Evolutionary conservation across 2,113 vertebrate species (phyloP).

Genomic region (Dipodomys ordii): DNA sequence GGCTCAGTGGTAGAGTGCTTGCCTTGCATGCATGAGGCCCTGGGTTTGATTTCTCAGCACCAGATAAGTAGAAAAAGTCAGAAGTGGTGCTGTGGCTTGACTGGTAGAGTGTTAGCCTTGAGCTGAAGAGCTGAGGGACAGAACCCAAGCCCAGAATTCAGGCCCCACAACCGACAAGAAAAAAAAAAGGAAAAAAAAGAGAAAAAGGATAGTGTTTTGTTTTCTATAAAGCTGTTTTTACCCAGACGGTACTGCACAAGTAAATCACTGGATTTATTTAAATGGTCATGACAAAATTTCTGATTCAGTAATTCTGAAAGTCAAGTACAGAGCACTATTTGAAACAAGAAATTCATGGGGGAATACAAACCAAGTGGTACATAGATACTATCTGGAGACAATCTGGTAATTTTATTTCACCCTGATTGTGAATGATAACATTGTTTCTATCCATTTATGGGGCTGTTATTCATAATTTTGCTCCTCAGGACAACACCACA

Average conservation of each 20-base stretch:
- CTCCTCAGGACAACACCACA: background rate
- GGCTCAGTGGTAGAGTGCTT: too few relatives aligned
- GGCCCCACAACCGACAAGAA: too few relatives aligned
- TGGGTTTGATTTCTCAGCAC: too few relatives aligned
- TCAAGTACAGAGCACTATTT: background rate
- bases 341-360: background rate
- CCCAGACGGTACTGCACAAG: background rate
- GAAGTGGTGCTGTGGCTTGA: too few relatives aligned
- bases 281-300: background rate
- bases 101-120: too few relatives aligned
- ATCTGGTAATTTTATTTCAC: background rate
- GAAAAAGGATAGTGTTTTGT: background rate
- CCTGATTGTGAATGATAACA: slow-evolving; percentile 4
- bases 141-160: too few relatives aligned
- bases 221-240: background rate
- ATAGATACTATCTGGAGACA: slow-evolving; percentile 4
- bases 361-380: background rate
- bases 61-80: too few relatives aligned
- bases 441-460: background rate
- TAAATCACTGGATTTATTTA: slow-evolving; percentile 25
- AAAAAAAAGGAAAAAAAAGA: background rate
- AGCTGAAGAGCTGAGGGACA: too few relatives aligned
- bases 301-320: slow-evolving; percentile 1
- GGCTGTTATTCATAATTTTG: slow-evolving; percentile 14
- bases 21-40: too few relatives aligned